phyloP scores from a whole-genome alignment of 2,113 vertebrate genomes.

The Mionectes macconnelli region DNA sequence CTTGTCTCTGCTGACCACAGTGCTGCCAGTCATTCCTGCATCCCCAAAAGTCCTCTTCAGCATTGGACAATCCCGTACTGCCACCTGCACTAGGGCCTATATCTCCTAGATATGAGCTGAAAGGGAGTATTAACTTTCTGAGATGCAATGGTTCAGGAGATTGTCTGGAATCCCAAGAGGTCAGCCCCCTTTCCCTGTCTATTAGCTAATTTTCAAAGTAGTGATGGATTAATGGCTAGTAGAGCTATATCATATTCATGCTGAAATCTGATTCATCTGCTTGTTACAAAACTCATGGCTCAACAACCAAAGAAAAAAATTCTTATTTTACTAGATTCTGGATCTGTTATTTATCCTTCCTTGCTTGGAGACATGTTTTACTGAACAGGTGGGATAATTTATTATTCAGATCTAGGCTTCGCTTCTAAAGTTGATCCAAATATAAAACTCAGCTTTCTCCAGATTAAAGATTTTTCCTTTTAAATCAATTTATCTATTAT shows the following conservation, averaged over 20 bases:
- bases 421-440: background rate
- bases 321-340: background rate
- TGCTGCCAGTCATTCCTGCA: background rate
- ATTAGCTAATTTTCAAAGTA: background rate
- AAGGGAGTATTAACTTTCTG: background rate
- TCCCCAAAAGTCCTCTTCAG: background rate
- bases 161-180: background rate
- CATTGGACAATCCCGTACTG: accelerated
- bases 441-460: background rate
- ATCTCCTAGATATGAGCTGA: background rate
- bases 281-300: background rate
- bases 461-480: background rate
- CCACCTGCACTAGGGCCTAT: background rate
- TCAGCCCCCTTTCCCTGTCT: background rate
- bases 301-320: background rate
- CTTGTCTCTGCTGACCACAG: background rate
- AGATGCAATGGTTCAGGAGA: background rate
- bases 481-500: background rate
- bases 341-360: background rate
- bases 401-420: background rate
- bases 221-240: background rate
- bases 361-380: background rate
- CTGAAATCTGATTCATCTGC: background rate
- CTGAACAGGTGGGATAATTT: background rate
- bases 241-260: background rate